Percentiles rank a stretch among this genome's conserved stretches.
Conservation (phyloP, 2,888 invertebrate genomes). For the Dolichomitus sp. region DNA sequence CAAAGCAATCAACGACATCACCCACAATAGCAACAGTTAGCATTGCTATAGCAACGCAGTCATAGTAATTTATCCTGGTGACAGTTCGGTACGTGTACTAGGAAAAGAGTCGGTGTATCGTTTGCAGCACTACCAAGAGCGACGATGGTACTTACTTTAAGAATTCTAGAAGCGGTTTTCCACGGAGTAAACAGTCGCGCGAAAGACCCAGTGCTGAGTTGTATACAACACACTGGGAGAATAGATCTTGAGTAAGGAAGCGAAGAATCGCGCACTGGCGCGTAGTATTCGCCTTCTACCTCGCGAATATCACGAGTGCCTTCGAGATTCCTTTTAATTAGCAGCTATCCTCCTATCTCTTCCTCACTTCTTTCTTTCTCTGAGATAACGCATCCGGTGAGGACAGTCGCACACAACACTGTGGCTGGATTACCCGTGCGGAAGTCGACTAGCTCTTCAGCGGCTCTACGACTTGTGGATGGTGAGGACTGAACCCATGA, state of each 20-base stretch:
- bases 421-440: conserved; percentile 16
- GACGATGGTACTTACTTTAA: conserved; percentile 53
- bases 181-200: conserved; percentile 57
- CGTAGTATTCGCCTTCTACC: conserved; percentile 50
- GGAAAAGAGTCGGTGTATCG: conserved; percentile 63
- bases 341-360: conserved; percentile 54
- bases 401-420: conserved; percentile 46
- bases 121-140: conserved; percentile 49
- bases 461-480: not conserved
- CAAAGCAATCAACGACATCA: conserved; percentile 9
- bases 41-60: conserved; percentile 21
- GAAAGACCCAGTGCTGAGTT: conserved; percentile 47
- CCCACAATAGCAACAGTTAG: conserved; percentile 38
- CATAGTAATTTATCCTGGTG: conserved; percentile 54
- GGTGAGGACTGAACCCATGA: not conserved
- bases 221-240: conserved; percentile 46
- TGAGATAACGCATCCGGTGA: conserved; percentile 65
- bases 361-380: conserved; percentile 30
- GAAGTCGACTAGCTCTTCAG: conserved; percentile 24
- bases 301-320: conserved; percentile 67
- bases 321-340: conserved; percentile 73
- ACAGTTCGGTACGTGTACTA: conserved; percentile 62
- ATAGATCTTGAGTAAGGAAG: conserved; percentile 61
- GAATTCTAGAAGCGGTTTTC: conserved; percentile 64
- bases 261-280: conserved; percentile 55